A percentile compares a stretch with the other conserved stretches of the same genome.
Evolutionary conservation across 2,113 vertebrate species (phyloP).

Genomic region (Cinclus cinclus): DNA sequence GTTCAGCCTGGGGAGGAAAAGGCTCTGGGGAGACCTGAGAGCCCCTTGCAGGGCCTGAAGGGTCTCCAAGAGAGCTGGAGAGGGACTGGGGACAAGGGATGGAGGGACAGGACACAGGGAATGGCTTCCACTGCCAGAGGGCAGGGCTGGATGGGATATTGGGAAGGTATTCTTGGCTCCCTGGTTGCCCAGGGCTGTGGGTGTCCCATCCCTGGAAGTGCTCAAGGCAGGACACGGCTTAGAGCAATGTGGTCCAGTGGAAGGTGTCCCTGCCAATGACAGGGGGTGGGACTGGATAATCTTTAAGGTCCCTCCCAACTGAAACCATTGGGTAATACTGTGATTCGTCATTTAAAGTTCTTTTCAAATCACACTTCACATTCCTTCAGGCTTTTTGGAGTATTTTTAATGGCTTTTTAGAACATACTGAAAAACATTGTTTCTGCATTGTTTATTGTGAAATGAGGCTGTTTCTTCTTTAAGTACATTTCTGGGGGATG

Average conservation of each 20-base stretch:
- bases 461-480: background rate
- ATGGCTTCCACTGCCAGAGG: background rate
- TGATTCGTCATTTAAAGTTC: background rate
- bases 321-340: background rate
- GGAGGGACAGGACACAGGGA: background rate
- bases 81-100: background rate
- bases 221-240: background rate
- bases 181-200: background rate
- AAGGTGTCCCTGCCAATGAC: background rate
- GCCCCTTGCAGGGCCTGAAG: background rate
- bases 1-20: background rate
- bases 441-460: background rate
- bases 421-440: background rate
- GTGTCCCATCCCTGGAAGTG: background rate
- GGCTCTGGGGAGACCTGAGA: background rate
- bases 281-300: background rate
- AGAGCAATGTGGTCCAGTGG: background rate
- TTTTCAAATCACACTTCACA: background rate
- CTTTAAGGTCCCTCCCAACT: background rate
- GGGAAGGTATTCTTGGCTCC: background rate
- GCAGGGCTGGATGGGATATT: background rate
- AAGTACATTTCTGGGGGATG: background rate
- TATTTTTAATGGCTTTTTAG: background rate
- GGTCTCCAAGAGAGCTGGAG: background rate
- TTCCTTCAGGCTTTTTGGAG: background rate